Evolutionary conservation across 2,888 invertebrate species (phyloP).

Genomic region (Eristalis arbustorum): DNA sequence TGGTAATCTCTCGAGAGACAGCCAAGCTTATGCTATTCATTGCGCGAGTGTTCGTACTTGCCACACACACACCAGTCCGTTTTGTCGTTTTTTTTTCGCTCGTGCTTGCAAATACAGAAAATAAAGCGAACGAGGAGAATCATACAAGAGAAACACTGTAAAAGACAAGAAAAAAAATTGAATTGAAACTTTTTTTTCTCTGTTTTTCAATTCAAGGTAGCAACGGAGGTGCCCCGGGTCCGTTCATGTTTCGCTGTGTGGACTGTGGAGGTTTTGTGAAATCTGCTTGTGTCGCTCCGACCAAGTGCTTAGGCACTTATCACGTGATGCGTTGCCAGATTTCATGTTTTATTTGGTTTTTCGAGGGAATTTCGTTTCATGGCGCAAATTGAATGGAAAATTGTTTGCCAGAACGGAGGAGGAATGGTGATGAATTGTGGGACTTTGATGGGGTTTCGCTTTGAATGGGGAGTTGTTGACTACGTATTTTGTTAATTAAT

Average conservation of each 20-base stretch:
- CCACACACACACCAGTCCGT: background rate
- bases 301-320: constrained; percentile 8
- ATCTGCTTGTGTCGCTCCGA: constrained; percentile 13
- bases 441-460: background rate
- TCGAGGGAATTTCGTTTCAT: background rate
- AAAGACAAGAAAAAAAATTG: constrained; percentile 4
- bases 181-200: constrained; percentile 3
- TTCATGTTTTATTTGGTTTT: constrained; percentile 14
- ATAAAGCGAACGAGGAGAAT: constrained; percentile 35
- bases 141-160: constrained; percentile 2
- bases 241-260: constrained; percentile 18
- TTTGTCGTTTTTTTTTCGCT: background rate
- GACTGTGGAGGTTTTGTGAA: constrained; percentile 25
- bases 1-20: constrained; percentile 40
- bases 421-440: background rate
- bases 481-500: too few species aligned
- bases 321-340: constrained; percentile 27
- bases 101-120: constrained; percentile 20
- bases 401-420: background rate
- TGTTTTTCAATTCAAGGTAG: constrained; percentile 41
- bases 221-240: constrained; percentile 25
- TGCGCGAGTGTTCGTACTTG: constrained; percentile 15
- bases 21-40: background rate
- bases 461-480: too few species aligned
- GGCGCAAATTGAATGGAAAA: background rate